Conservation (phyloP, 2,888 invertebrate genomes). For the Dryomyza anilis region DNA sequence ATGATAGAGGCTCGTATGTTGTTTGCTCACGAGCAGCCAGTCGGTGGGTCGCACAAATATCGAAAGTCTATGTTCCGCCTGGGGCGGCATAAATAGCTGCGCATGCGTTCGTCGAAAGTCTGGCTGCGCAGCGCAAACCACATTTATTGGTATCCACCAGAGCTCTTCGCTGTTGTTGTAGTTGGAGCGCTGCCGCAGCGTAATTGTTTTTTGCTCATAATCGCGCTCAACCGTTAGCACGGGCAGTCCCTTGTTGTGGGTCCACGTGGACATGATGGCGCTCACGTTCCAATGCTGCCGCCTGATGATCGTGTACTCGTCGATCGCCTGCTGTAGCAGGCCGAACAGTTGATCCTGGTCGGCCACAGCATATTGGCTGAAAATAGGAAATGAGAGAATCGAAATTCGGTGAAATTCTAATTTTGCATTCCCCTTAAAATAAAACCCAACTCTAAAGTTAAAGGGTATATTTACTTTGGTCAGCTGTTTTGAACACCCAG, state of each 20-base stretch:
- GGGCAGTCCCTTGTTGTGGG: conserved; percentile 65
- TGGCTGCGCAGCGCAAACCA: conserved; percentile 31
- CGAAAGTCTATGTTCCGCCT: conserved; percentile 23
- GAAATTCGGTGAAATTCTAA: too few relatives aligned
- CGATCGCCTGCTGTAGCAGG: conserved; percentile 32
- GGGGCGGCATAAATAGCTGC: conserved; percentile 32
- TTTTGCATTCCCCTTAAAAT: too few relatives aligned
- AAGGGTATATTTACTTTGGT: too few relatives aligned
- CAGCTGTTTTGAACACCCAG: too few relatives aligned
- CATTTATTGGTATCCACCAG: conserved; percentile 41
- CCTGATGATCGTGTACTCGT: conserved; percentile 21
- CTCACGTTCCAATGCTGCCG: conserved; percentile 35
- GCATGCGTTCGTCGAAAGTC: conserved; percentile 33
- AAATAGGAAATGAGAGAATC: conserved; percentile 1
- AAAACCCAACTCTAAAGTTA: too few relatives aligned
- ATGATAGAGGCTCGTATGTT: conserved; percentile 60
- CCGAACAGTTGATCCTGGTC: conserved; percentile 36
- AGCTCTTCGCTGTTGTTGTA: conserved; percentile 11
- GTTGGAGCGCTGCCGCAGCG: conserved; percentile 61
- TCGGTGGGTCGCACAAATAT: conserved; percentile 29
- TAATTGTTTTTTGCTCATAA: conserved; percentile 60
- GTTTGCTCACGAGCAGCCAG: conserved; percentile 42
- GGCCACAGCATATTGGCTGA: conserved; percentile 37
- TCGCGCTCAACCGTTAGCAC: conserved; percentile 62
- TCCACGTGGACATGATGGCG: conserved; percentile 66